Evolutionary conservation across 2,113 vertebrate genomes (phyloP).

Genomic region (Dicaeum eximium): DNA sequence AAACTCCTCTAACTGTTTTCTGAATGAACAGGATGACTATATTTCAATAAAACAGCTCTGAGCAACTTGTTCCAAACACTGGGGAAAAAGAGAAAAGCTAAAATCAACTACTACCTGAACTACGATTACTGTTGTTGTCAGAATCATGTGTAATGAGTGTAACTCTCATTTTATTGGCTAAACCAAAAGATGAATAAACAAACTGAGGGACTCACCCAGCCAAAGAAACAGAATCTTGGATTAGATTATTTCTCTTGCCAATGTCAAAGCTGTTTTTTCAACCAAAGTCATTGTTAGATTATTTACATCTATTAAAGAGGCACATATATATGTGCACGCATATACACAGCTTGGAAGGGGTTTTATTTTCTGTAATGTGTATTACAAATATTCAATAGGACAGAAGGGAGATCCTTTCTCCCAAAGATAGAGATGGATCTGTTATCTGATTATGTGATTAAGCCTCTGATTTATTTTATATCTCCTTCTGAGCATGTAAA

Average conservation of each 20-base stretch:
- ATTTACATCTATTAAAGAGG: rapidly evolving
- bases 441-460: neutral
- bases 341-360: neutral
- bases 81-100: neutral
- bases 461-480: neutral
- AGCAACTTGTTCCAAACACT: neutral
- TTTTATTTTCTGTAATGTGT: neutral
- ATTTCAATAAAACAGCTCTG: neutral
- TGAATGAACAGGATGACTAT: neutral
- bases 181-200: neutral
- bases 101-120: neutral
- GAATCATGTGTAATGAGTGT: neutral
- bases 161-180: neutral
- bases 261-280: neutral
- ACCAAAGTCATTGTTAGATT: neutral
- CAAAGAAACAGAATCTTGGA: neutral
- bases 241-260: neutral
- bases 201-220: neutral
- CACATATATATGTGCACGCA: neutral
- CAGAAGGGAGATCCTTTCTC: neutral
- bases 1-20: neutral
- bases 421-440: neutral
- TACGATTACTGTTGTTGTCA: neutral
- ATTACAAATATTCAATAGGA: neutral
- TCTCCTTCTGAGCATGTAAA: neutral